phyloP scores from a whole-genome alignment of 2,113 vertebrate species.

The Pionites leucogaster region DNA sequence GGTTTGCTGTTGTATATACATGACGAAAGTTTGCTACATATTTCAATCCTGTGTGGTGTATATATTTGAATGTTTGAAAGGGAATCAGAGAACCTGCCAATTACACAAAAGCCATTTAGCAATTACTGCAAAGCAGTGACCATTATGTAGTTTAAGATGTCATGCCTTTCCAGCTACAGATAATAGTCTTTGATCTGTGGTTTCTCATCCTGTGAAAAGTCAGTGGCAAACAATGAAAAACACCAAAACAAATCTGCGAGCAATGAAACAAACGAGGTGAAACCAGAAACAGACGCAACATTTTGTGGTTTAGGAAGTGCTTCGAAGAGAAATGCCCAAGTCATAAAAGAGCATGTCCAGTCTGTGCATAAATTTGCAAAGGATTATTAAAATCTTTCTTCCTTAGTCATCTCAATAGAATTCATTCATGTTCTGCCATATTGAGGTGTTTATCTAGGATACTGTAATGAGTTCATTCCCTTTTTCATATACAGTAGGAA shows the following conservation, averaged over 20 bases:
- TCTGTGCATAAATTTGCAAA: background rate
- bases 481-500: background rate
- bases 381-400: background rate
- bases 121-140: background rate
- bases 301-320: background rate
- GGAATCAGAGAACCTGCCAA: background rate
- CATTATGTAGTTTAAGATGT: background rate
- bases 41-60: background rate
- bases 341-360: background rate
- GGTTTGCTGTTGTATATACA: background rate
- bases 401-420: background rate
- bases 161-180: background rate
- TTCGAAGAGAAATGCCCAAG: background rate
- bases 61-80: background rate
- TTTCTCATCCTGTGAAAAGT: background rate
- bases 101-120: background rate
- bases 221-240: background rate
- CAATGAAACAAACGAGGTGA: background rate
- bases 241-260: background rate
- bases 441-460: background rate
- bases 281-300: background rate
- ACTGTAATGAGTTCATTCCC: background rate
- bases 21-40: background rate
- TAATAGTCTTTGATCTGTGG: background rate
- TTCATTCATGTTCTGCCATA: background rate